phyloP scores from a whole-genome alignment of 1,140 invertebrate species.

The Nasonia giraulti region DNA sequence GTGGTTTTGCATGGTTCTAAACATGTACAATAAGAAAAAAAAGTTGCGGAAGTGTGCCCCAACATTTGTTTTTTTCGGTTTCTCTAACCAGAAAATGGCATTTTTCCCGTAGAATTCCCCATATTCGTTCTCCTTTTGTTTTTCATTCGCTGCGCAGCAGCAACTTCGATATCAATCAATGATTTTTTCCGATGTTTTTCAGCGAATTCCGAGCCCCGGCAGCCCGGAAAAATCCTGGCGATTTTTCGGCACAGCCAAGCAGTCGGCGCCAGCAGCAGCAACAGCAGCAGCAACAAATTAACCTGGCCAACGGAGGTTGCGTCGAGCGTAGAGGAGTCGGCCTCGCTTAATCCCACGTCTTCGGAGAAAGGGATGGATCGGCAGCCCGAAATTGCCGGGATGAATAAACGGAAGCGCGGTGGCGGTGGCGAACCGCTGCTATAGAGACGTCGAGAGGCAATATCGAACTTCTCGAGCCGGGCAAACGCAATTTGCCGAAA shows the following conservation, averaged over 20 bases:
- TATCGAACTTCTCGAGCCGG: slow-evolving; percentile 42
- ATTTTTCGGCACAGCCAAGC: not conserved
- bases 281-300: not conserved
- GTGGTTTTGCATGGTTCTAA: too few relatives aligned
- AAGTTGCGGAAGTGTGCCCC: too few relatives aligned
- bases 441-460: slow-evolving; percentile 30
- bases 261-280: not conserved
- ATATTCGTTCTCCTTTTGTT: too few relatives aligned
- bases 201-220: not conserved
- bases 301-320: not conserved
- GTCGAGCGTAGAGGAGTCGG: not conserved
- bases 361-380: not conserved
- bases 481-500: slow-evolving; percentile 13
- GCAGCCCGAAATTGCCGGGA: slow-evolving; percentile 1
- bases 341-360: not conserved
- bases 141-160: too few relatives aligned
- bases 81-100: too few relatives aligned
- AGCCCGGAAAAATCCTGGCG: not conserved
- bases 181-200: not conserved
- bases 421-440: not conserved
- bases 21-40: too few relatives aligned
- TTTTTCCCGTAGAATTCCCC: too few relatives aligned
- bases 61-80: too few relatives aligned
- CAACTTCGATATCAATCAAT: too few relatives aligned
- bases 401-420: slow-evolving; percentile 23